phyloP scores from a whole-genome alignment of 2,113 vertebrate genomes.

The Piprites chloris region DNA sequence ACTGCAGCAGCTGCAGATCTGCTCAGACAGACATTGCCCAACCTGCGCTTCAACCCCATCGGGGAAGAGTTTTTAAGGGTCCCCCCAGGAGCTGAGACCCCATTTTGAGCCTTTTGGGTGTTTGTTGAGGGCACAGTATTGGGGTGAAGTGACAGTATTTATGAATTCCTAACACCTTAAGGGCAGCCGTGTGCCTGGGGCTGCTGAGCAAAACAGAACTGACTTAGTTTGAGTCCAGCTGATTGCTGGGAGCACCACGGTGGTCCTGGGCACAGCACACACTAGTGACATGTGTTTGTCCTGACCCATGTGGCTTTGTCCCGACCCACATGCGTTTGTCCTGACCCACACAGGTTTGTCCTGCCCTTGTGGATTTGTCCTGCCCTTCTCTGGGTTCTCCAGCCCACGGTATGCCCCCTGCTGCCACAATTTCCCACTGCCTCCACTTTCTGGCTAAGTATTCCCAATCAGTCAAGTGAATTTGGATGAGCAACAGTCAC shows the following conservation, averaged over 20 bases:
- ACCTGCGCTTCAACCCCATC: accelerated
- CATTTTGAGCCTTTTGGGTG: background rate
- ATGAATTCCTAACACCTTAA: background rate
- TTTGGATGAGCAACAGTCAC: too few relatives aligned
- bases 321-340: too few relatives aligned
- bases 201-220: background rate
- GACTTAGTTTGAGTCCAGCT: background rate
- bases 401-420: background rate
- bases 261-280: background rate
- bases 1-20: background rate
- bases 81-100: background rate
- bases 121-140: background rate
- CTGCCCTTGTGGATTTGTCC: background rate
- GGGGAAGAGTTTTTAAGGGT: accelerated
- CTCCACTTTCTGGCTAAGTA: background rate
- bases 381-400: background rate
- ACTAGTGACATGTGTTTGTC: background rate
- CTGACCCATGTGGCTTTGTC: background rate
- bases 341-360: too few relatives aligned
- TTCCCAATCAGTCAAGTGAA: background rate
- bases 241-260: background rate
- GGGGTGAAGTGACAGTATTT: background rate
- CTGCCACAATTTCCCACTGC: too few relatives aligned
- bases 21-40: background rate
- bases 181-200: background rate